A percentile compares a stretch with the other conserved stretches of the same genome.
phyloP scores from a whole-genome alignment of 2,888 invertebrate species.

The Ennomos quercinarius region DNA sequence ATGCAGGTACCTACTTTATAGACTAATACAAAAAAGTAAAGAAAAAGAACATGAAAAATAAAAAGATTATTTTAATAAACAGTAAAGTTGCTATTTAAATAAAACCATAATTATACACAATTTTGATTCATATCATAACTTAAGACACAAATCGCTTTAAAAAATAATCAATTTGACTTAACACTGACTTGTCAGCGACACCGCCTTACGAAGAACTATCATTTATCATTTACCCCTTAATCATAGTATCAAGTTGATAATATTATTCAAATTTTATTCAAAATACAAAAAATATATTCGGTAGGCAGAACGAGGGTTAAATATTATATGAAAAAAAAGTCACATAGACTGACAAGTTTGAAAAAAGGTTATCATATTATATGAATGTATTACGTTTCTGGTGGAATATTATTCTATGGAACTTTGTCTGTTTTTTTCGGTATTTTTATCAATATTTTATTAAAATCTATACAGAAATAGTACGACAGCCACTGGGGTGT shows the following conservation, averaged over 20 bases:
- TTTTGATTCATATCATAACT: slow-evolving; percentile 42
- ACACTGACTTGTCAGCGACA: slow-evolving; percentile 63
- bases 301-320: slow-evolving; percentile 36
- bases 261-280: slow-evolving; percentile 50
- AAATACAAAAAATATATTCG: slow-evolving; percentile 40
- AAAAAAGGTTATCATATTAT: too few species aligned
- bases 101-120: slow-evolving; percentile 6
- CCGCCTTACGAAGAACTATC: slow-evolving; percentile 45
- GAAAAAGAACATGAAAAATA: too few species aligned
- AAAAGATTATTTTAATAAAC: too few species aligned
- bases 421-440: too few species aligned
- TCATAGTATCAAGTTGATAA: slow-evolving; percentile 50
- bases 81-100: background rate
- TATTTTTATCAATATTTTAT: too few species aligned
- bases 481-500: too few species aligned
- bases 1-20: too few species aligned
- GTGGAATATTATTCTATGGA: too few species aligned
- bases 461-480: too few species aligned
- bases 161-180: slow-evolving; percentile 69
- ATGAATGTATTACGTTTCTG: too few species aligned
- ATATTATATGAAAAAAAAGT: slow-evolving; percentile 45
- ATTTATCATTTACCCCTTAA: slow-evolving; percentile 61
- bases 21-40: too few species aligned
- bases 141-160: slow-evolving; percentile 48
- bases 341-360: slow-evolving; percentile 17